Percentiles rank a stretch among this genome's conserved stretches.
Evolutionary conservation across 2,797 vertebrate species (phyloP).

Genomic region (Pipistrellus kuhlii): DNA sequence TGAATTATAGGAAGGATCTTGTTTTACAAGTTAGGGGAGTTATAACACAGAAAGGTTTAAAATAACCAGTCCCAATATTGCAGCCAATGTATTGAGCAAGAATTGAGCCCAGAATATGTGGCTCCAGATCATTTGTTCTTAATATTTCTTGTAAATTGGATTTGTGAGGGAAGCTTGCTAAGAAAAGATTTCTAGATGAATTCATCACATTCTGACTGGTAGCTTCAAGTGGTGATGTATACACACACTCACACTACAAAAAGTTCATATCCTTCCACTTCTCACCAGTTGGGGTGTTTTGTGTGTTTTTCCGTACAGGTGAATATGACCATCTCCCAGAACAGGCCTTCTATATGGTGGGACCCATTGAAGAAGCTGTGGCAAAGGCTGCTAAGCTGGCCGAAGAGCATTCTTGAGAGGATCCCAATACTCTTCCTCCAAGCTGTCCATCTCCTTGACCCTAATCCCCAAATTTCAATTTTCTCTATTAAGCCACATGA

Average conservation of each 20-base stretch:
- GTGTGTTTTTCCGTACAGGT: slow-evolving; percentile 84
- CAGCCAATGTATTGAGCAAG: not conserved
- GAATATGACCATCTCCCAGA: slow-evolving; percentile 95
- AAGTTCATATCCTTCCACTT: not conserved
- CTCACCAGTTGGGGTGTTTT: not conserved
- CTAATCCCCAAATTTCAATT: slow-evolving; percentile 46
- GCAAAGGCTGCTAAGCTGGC: slow-evolving; percentile 95
- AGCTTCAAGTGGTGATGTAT: not conserved
- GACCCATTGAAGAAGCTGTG: slow-evolving; percentile 96
- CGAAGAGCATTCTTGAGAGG: slow-evolving; percentile 93
- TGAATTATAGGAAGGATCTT: not conserved
- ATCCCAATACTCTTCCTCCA: not conserved
- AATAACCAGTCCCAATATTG: not conserved
- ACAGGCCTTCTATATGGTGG: slow-evolving; percentile 99
- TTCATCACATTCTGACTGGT: not conserved
- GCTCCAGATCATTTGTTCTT: not conserved
- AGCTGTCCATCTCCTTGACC: slow-evolving; percentile 26
- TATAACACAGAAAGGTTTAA: not conserved
- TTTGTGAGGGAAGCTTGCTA: not conserved
- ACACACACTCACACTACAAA: not conserved
- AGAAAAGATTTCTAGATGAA: not conserved
- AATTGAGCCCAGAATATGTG: not conserved
- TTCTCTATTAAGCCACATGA: slow-evolving; percentile 49
- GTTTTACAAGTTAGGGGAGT: not conserved
- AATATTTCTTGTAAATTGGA: slow-evolving; percentile 10